These are phyloP conservation scores for Leptinotarsa peninsularis DNA, from an alignment of 2,888 invertebrate genomes.

Conservation along the genomic window DNA sequence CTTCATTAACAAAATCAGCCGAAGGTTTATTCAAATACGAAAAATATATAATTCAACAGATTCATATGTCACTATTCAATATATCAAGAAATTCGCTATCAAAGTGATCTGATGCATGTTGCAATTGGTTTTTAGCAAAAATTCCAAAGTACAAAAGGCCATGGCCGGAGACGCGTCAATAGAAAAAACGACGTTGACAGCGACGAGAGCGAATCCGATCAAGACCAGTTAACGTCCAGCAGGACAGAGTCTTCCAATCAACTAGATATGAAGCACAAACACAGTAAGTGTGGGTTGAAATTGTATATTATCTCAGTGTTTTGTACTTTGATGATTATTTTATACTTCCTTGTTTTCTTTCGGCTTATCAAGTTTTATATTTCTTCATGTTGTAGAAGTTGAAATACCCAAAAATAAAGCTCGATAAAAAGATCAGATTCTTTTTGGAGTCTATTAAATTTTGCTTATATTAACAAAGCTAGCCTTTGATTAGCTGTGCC, in stretches of 20 bases:
- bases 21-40: too few species aligned
- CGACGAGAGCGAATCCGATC: constrained; percentile 82
- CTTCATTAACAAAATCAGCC: too few species aligned
- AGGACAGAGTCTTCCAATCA: constrained; percentile 82
- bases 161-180: constrained; percentile 72
- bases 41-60: too few species aligned
- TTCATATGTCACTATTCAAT: too few species aligned
- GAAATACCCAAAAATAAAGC: too few species aligned
- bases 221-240: constrained; percentile 78
- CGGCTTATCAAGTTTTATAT: too few species aligned
- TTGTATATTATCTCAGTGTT: neutral
- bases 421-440: too few species aligned
- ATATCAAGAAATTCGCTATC: neutral
- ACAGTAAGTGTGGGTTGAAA: constrained; percentile 69
- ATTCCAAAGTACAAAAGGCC: constrained; percentile 70
- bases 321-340: neutral
- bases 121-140: constrained; percentile 59
- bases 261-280: constrained; percentile 78
- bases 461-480: neutral
- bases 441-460: too few species aligned
- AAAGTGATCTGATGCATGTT: neutral
- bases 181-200: constrained; percentile 77
- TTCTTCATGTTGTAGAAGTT: too few species aligned
- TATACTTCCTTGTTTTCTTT: too few species aligned
- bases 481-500: neutral